Percentiles rank a stretch among this genome's conserved stretches.
phyloP scores from a whole-genome alignment of 2,797 vertebrate genomes.

The Heterohyrax brucei region DNA sequence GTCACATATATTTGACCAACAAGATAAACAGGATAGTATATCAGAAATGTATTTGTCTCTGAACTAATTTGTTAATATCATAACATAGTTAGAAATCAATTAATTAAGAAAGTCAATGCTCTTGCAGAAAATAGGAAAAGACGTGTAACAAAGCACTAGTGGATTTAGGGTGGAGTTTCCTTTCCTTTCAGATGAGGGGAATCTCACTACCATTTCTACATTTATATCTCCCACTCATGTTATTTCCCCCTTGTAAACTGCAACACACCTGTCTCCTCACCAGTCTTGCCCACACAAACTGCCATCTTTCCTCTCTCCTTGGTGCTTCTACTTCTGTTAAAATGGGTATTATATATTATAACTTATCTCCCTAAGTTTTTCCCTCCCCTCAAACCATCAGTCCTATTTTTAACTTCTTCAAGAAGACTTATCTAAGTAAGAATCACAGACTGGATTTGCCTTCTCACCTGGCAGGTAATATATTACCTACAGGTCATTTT shows the following conservation, averaged over 20 bases:
- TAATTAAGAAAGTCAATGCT: not conserved
- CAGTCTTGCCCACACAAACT: too few species aligned
- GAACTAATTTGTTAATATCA: not conserved
- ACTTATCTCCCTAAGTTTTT: not conserved
- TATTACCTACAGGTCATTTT: not conserved
- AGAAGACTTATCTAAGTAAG: not conserved
- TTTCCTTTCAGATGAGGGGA: not conserved
- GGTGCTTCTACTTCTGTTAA: not conserved
- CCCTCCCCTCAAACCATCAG: not conserved
- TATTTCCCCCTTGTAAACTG: accelerated
- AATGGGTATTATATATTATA: not conserved
- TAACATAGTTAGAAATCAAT: not conserved
- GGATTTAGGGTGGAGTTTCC: not conserved
- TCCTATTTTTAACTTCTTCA: not conserved
- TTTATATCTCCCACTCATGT: not conserved
- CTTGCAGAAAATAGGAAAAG: not conserved
- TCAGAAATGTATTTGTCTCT: constrained; percentile 13
- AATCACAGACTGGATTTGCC: accelerated
- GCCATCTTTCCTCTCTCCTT: accelerated
- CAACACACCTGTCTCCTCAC: accelerated
- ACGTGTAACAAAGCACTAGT: not conserved
- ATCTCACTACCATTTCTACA: accelerated
- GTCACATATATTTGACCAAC: not conserved
- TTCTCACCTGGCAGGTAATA: not conserved
- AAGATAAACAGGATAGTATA: not conserved